A percentile compares a stretch with the other conserved stretches of the same genome.
phyloP scores from a whole-genome alignment of 2,888 invertebrate genomes.

The Cerastis leucographa region DNA sequence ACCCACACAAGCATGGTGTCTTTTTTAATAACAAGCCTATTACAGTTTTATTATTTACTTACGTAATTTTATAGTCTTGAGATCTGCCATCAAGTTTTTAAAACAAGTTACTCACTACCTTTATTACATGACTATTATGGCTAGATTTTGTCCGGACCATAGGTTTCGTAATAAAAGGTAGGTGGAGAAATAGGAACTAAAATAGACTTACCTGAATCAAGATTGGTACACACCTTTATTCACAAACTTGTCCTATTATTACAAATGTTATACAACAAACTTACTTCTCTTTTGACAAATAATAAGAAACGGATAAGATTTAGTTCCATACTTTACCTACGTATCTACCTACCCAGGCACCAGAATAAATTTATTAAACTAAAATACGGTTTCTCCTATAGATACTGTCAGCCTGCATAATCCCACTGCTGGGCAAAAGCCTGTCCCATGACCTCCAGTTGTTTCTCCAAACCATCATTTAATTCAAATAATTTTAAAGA shows the following conservation, averaged over 20 bases:
- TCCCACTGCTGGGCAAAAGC: too few species aligned
- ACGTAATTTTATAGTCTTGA: constrained; percentile 30
- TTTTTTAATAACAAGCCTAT: constrained; percentile 36
- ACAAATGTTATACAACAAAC: neutral
- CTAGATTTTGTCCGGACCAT: constrained; percentile 15
- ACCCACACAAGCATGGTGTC: constrained; percentile 58
- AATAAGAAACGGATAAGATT: neutral
- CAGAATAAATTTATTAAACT: neutral
- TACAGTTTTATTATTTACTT: constrained; percentile 31
- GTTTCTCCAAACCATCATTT: too few species aligned
- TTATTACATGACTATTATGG: constrained; percentile 8
- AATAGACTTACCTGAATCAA: neutral
- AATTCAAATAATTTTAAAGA: too few species aligned
- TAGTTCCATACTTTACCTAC: neutral
- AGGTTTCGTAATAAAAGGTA: constrained; percentile 30
- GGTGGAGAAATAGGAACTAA: constrained; percentile 10
- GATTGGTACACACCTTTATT: constrained; percentile 11
- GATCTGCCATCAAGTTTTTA: constrained; percentile 23
- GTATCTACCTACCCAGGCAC: neutral
- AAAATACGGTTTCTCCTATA: neutral
- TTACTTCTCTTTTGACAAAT: neutral
- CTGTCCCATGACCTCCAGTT: too few species aligned
- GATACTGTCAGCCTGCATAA: too few species aligned
- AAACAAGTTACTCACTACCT: constrained; percentile 36
- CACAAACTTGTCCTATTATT: neutral